A percentile compares a stretch with the other conserved stretches of the same genome.
phyloP scores from a whole-genome alignment of 2,797 vertebrate genomes.

The Carapus acus region DNA sequence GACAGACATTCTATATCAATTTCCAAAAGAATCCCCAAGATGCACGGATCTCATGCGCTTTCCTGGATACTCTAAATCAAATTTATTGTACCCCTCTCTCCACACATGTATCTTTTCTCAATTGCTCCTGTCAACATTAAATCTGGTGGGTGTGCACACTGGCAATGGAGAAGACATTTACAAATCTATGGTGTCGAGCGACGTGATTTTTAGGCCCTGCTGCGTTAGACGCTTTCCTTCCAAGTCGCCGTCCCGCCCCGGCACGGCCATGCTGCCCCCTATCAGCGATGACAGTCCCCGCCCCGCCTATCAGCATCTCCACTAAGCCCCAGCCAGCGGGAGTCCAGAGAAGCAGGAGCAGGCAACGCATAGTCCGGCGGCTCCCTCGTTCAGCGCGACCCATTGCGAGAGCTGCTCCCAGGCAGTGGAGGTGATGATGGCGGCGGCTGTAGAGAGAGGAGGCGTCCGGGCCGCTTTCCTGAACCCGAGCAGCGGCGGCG shows the following conservation, averaged over 20 bases:
- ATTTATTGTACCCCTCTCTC: too few species aligned
- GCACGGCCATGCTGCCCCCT: slow-evolving; percentile 47
- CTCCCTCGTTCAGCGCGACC: slow-evolving; percentile 60
- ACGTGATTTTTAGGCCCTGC: background rate
- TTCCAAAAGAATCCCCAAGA: too few species aligned
- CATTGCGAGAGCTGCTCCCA: slow-evolving; percentile 64
- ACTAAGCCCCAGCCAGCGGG: slow-evolving; percentile 21
- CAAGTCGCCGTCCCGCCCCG: slow-evolving; percentile 29
- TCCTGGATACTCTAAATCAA: too few species aligned
- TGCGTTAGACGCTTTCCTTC: background rate
- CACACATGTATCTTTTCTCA: too few species aligned
- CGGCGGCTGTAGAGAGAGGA: slow-evolving; percentile 77
- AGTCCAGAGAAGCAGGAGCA: slow-evolving; percentile 54
- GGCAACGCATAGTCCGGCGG: slow-evolving; percentile 44
- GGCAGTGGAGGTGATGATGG: slow-evolving; percentile 73
- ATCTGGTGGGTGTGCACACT: too few species aligned
- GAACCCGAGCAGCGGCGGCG: slow-evolving; percentile 69
- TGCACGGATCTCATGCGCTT: too few species aligned
- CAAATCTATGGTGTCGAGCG: background rate
- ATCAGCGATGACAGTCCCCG: slow-evolving; percentile 44
- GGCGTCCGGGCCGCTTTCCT: slow-evolving; percentile 76
- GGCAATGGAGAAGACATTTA: too few species aligned
- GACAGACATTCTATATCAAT: too few species aligned
- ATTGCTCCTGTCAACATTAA: too few species aligned
- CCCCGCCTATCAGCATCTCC: slow-evolving; percentile 57